phyloP scores from a whole-genome alignment of 2,797 vertebrate genomes.

The Chaenodraco wilsoni region DNA sequence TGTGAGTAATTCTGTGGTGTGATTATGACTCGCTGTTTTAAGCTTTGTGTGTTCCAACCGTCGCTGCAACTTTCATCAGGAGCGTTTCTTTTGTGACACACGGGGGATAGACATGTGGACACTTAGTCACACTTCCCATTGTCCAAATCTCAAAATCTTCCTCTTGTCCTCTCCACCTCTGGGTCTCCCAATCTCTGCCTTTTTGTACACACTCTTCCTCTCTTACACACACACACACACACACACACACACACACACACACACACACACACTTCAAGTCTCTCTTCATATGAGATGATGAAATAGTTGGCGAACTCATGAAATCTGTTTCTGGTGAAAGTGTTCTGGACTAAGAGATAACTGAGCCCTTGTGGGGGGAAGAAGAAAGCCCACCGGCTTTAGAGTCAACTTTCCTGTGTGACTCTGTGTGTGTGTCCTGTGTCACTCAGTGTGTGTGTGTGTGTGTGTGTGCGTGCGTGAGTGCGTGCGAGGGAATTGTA shows the following conservation, averaged over 20 bases:
- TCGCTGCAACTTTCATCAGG: conserved; percentile 54
- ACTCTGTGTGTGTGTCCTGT: conserved; percentile 19
- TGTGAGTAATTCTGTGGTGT: conserved; percentile 49
- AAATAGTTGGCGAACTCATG: conserved; percentile 86
- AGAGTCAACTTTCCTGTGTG: conserved; percentile 64
- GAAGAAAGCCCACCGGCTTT: conserved; percentile 70
- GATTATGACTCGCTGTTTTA: conserved; percentile 48
- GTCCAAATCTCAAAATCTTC: conserved; percentile 61
- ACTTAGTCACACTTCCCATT: conserved; percentile 49
- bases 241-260: background rate
- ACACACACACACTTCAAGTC: conserved; percentile 28
- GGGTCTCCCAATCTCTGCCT: conserved; percentile 35
- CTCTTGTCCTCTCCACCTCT: conserved; percentile 44
- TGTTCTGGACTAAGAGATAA: conserved; percentile 79
- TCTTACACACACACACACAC: background rate
- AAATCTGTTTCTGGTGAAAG: conserved; percentile 85
- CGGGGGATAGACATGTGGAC: conserved; percentile 23
- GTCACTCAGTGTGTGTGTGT: background rate
- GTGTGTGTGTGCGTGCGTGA: background rate
- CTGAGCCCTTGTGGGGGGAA: conserved; percentile 70
- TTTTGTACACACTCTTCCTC: background rate
- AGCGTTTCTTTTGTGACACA: background rate
- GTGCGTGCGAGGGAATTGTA: too few relatives aligned
- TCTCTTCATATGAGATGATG: conserved; percentile 79
- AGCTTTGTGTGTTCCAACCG: conserved; percentile 32